phyloP scores from a whole-genome alignment of 1,140 invertebrate species.

The Aphaenogaster rudis region DNA sequence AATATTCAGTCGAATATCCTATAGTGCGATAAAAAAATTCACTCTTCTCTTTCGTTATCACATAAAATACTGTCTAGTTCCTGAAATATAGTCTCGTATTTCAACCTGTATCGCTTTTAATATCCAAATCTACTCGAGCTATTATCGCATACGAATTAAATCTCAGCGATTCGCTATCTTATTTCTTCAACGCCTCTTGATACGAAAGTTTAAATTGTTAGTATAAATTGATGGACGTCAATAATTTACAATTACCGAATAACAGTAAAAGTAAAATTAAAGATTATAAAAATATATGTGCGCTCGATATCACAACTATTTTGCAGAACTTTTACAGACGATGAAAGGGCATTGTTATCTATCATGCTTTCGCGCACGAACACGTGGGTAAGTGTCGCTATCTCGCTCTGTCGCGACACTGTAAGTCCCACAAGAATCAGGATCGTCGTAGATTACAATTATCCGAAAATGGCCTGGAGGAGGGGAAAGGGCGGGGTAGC shows the following conservation, averaged over 20 bases:
- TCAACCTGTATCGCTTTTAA: conserved; percentile 5
- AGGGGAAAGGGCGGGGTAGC: background rate
- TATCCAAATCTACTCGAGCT: conserved; percentile 18
- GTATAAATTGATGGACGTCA: background rate
- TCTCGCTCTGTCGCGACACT: conserved; percentile 32
- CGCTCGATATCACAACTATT: background rate
- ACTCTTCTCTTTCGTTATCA: background rate
- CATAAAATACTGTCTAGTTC: background rate
- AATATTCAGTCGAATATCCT: conserved; percentile 43
- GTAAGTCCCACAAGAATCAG: conserved; percentile 65
- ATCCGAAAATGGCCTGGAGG: conserved; percentile 67
- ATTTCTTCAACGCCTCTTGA: background rate
- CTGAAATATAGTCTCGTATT: background rate
- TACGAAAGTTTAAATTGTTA: background rate
- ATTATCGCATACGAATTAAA: conserved; percentile 8
- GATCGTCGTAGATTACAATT: conserved; percentile 71
- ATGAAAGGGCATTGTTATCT: background rate
- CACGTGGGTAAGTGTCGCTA: background rate
- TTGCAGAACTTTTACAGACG: background rate
- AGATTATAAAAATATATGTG: conserved; percentile 2
- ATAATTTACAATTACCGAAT: background rate
- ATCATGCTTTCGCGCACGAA: conserved; percentile 22
- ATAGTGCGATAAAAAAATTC: conserved; percentile 8
- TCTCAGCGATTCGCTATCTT: background rate
- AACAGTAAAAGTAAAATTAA: background rate